phyloP scores from a whole-genome alignment of 1,140 invertebrate species.

The Phenacoccus solenopsis region DNA sequence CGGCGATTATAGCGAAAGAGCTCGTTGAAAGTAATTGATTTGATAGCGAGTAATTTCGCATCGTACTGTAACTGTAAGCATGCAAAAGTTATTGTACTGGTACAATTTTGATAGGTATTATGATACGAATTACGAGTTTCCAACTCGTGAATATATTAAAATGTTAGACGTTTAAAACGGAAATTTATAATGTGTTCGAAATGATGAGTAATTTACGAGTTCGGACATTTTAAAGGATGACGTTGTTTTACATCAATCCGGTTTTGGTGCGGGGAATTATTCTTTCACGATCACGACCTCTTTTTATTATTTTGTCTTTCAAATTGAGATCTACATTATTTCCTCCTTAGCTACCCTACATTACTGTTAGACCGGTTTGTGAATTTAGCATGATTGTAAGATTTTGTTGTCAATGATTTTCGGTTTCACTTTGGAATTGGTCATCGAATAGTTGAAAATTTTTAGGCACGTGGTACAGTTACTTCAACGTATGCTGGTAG shows the following conservation, averaged over 20 bases:
- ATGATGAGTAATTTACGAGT: slow-evolving; percentile 2
- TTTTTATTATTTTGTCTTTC: background rate
- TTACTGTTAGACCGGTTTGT: no score
- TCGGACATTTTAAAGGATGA: background rate
- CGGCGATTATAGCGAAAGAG: background rate
- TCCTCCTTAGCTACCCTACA: background rate
- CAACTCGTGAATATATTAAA: background rate
- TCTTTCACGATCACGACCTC: slow-evolving; percentile 14
- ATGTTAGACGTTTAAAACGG: background rate
- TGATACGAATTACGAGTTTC: background rate
- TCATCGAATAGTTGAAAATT: no score
- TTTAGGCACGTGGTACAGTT: no score
- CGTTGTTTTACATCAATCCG: slow-evolving; percentile 5
- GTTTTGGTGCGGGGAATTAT: slow-evolving; percentile 9
- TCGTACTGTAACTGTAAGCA: background rate
- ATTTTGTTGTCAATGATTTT: no score
- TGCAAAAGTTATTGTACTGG: background rate
- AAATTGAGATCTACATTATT: background rate
- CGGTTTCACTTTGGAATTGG: no score
- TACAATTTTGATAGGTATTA: no score
- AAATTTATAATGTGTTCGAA: background rate
- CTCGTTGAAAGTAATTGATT: background rate
- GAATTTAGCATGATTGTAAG: no score
- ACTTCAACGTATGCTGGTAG: no score
- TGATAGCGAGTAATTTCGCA: background rate